A percentile compares a stretch with the other conserved stretches of the same genome.
phyloP scores from a whole-genome alignment of 2,888 invertebrate species.

The Sesamia inferens region DNA sequence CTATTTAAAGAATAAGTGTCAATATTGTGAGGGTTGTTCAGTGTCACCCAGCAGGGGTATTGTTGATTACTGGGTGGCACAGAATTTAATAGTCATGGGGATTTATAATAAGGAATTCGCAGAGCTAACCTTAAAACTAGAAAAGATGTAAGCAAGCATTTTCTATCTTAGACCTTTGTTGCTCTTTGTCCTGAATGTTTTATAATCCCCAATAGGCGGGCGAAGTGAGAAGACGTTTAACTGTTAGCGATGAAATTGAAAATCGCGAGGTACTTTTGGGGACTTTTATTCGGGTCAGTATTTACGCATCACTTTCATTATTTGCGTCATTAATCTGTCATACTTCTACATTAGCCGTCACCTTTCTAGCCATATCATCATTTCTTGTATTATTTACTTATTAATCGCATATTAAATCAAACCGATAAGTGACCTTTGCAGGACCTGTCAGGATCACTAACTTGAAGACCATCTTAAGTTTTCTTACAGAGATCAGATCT shows the following conservation, averaged over 20 bases:
- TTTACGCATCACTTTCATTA: constrained; percentile 4
- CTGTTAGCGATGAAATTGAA: constrained; percentile 17
- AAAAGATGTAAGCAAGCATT: constrained; percentile 31
- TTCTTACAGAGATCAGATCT: neutral
- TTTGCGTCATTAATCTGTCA: neutral
- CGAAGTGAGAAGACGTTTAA: neutral
- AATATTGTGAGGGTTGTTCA: neutral
- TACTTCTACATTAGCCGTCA: neutral
- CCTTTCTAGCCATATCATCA: neutral
- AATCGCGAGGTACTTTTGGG: constrained; percentile 1
- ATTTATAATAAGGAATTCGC: constrained; percentile 44
- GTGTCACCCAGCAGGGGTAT: constrained; percentile 29
- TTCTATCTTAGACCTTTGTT: neutral
- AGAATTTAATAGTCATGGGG: constrained; percentile 1
- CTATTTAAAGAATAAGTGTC: constrained; percentile 3
- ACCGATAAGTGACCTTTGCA: too few species aligned
- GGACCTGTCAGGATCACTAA: neutral
- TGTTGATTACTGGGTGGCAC: constrained; percentile 20
- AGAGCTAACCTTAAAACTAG: constrained; percentile 16
- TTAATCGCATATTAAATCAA: neutral
- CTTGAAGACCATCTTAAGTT: too few species aligned
- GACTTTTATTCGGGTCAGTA: constrained; percentile 13
- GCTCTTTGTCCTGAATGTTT: neutral
- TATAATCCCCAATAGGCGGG: neutral
- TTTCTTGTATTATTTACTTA: neutral